Percentiles rank a stretch among this genome's conserved stretches.
Evolutionary conservation across 1,140 invertebrate species (phyloP).

Genomic region (Oedothorax gibbosus): DNA sequence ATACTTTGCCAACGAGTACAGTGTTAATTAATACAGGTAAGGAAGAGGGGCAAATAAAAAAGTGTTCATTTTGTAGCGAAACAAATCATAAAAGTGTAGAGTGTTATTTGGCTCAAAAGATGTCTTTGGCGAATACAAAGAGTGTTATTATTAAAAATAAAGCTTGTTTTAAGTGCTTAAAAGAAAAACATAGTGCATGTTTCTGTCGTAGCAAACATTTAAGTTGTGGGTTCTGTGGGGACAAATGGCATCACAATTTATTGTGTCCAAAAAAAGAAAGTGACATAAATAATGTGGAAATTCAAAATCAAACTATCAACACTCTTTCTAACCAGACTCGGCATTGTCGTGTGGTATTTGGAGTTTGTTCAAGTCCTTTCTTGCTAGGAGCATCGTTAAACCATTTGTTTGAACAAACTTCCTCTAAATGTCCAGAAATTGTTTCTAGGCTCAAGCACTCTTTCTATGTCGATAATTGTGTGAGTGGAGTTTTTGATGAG

Average conservation of each 20-base stretch:
- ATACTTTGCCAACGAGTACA: too few relatives aligned
- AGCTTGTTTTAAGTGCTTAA: background rate
- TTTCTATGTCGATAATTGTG: constrained; percentile 11
- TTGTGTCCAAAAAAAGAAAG: background rate
- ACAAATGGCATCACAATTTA: background rate
- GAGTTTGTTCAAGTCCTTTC: constrained; percentile 3
- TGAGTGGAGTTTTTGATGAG: background rate
- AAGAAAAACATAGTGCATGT: too few relatives aligned
- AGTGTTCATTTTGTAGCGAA: too few relatives aligned
- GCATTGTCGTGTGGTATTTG: background rate
- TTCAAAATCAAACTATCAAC: too few relatives aligned
- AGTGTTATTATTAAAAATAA: background rate
- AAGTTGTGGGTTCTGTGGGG: background rate
- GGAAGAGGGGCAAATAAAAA: too few relatives aligned
- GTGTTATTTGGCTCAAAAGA: background rate
- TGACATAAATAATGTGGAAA: too few relatives aligned
- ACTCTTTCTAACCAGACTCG: background rate
- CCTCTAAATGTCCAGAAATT: background rate
- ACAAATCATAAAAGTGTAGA: too few relatives aligned
- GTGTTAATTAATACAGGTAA: too few relatives aligned
- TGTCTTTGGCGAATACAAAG: background rate
- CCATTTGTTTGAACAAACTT: background rate
- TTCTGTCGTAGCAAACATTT: background rate
- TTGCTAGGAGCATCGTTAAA: background rate
- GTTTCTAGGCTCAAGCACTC: background rate